Conservation (phyloP, 2,797 vertebrate genomes). For the Sebastes itinus region DNA sequence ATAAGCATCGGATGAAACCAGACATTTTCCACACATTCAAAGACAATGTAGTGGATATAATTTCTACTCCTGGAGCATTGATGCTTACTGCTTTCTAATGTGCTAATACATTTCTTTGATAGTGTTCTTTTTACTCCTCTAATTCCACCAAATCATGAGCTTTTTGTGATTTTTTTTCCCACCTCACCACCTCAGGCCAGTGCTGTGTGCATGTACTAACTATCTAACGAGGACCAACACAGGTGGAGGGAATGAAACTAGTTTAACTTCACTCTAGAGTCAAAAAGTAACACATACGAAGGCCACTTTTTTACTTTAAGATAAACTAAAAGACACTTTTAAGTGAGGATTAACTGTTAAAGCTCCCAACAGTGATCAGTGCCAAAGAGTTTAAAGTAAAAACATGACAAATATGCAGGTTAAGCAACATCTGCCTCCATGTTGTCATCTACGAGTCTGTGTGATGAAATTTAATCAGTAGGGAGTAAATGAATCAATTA, state of each 20-base stretch:
- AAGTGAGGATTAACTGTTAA: neutral
- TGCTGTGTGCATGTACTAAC: neutral
- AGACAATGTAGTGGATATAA: neutral
- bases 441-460: neutral
- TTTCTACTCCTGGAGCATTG: neutral
- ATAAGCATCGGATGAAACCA: neutral
- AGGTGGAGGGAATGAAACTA: constrained; percentile 1
- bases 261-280: neutral
- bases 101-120: neutral
- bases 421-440: constrained; percentile 2
- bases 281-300: neutral
- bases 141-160: neutral
- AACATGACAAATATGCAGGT: neutral
- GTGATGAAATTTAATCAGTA: constrained; percentile 8
- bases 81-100: neutral
- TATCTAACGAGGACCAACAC: neutral
- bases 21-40: neutral
- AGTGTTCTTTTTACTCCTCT: neutral
- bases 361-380: neutral
- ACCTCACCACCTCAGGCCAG: neutral
- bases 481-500: constrained; percentile 24
- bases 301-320: neutral
- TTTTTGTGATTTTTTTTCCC: neutral
- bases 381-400: constrained; percentile 3
- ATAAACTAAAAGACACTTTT: neutral